Evolutionary conservation across 64 coral and sea anemone species (phyloP).

Genomic region (Hydrozoanthus tunicans): DNA sequence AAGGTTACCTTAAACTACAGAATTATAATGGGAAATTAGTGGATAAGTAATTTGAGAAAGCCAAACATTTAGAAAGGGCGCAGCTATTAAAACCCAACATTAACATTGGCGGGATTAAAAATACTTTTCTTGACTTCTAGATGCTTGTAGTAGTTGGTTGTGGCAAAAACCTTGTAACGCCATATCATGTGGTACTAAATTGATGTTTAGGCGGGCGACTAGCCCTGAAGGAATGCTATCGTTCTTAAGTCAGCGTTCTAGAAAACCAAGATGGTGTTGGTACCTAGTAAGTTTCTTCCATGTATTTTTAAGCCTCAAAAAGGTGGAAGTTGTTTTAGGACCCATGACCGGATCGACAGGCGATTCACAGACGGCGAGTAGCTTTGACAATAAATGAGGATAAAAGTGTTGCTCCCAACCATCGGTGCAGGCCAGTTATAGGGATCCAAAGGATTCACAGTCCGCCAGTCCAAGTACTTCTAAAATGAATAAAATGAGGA

Average conservation of each 20-base stretch:
- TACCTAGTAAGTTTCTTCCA: conserved; percentile 13
- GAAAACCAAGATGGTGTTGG: conserved; percentile 14
- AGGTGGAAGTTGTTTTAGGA: conserved; percentile 9
- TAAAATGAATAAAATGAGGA: background rate
- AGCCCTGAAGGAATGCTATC: conserved; percentile 3
- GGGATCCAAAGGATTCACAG: background rate
- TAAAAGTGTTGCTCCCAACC: background rate
- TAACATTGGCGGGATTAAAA: too few relatives aligned
- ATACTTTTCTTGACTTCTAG: background rate
- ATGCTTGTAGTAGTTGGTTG: background rate
- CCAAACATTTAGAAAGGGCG: too few relatives aligned
- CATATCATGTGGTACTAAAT: background rate
- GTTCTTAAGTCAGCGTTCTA: background rate
- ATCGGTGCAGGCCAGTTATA: too few relatives aligned
- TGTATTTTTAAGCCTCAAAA: conserved; percentile 26
- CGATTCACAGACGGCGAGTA: conserved; percentile 33
- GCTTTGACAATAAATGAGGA: background rate
- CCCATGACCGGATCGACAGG: conserved; percentile 23
- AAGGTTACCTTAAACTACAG: too few relatives aligned
- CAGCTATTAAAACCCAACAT: too few relatives aligned
- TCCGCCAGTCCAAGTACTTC: background rate
- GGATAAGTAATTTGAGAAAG: too few relatives aligned
- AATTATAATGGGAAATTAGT: too few relatives aligned
- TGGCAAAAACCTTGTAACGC: conserved; percentile 14
- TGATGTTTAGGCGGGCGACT: background rate